Evolutionary conservation across 2,888 invertebrate genomes (phyloP).

Genomic region (Eulithis prunata): DNA sequence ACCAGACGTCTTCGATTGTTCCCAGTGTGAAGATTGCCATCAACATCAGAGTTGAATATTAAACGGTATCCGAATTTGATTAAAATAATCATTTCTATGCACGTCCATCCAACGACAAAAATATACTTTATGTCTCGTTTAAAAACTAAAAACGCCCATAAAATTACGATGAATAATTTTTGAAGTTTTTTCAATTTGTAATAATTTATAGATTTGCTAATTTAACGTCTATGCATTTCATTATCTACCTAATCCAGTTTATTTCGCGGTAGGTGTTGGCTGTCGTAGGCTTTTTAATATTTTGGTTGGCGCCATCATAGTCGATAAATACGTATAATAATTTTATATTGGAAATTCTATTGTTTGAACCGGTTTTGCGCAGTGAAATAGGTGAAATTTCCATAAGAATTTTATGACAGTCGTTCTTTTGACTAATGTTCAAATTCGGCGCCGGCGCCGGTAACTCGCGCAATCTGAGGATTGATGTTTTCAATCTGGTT

Average conservation of each 20-base stretch:
- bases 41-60: slow-evolving; percentile 27
- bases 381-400: slow-evolving; percentile 39
- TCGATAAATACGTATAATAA: slow-evolving; percentile 17
- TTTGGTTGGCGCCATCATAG: slow-evolving; percentile 11
- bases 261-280: neutral
- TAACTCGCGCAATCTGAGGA: slow-evolving; percentile 37
- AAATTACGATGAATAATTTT: slow-evolving; percentile 5
- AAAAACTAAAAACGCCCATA: slow-evolving; percentile 20
- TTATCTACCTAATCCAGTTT: neutral
- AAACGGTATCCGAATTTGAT: slow-evolving; percentile 26
- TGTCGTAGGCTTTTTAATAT: neutral
- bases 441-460: slow-evolving; percentile 37
- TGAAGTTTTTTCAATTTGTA: slow-evolving; percentile 4
- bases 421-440: slow-evolving; percentile 36
- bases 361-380: slow-evolving; percentile 31
- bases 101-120: slow-evolving; percentile 22
- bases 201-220: neutral
- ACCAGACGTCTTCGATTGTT: slow-evolving; percentile 17
- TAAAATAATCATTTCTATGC: slow-evolving; percentile 22
- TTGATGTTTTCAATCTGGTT: slow-evolving; percentile 43
- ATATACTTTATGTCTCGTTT: slow-evolving; percentile 23
- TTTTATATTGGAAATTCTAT: slow-evolving; percentile 22
- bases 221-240: neutral
- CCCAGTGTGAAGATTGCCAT: slow-evolving; percentile 32
- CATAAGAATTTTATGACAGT: slow-evolving; percentile 30